phyloP scores from a whole-genome alignment of 2,113 vertebrate species.

The Acrocephalus arundinaceus region DNA sequence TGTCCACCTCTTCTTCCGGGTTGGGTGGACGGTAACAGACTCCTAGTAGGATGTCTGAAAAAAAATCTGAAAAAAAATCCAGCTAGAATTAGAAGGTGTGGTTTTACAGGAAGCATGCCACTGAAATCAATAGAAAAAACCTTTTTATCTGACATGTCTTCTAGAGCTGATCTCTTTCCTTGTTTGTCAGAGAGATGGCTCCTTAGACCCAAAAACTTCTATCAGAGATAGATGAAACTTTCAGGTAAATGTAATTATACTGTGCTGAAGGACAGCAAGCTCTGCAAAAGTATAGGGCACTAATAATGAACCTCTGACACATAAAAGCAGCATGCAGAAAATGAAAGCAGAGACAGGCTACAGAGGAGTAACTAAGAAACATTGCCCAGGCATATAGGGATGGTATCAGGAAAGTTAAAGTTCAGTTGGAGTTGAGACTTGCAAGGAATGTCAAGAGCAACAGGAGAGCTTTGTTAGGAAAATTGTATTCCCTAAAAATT shows the following conservation, averaged over 20 bases:
- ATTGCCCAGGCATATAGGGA: background rate
- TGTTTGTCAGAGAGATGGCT: background rate
- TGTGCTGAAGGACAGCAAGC: background rate
- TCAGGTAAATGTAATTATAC: background rate
- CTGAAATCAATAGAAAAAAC: background rate
- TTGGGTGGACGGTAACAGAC: too few relatives aligned
- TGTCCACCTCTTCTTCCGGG: too few relatives aligned
- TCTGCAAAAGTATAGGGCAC: background rate
- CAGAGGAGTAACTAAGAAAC: background rate
- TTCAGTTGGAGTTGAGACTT: background rate
- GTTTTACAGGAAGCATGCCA: background rate
- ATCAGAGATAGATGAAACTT: background rate
- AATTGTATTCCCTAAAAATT: background rate
- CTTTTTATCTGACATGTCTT: background rate
- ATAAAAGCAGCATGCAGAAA: background rate
- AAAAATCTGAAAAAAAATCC: background rate
- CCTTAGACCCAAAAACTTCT: background rate
- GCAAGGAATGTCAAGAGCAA: background rate
- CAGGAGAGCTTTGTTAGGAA: background rate
- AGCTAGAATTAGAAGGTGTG: background rate
- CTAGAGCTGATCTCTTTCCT: background rate
- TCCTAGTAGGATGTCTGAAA: too few relatives aligned
- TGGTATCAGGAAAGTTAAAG: background rate
- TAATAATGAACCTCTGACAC: background rate
- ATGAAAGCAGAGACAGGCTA: background rate